Evolutionary conservation across 2,888 invertebrate genomes (phyloP), one percentile per base, ranked within the genome.

Genomic region (Polydrusus tereticollis): DNA sequence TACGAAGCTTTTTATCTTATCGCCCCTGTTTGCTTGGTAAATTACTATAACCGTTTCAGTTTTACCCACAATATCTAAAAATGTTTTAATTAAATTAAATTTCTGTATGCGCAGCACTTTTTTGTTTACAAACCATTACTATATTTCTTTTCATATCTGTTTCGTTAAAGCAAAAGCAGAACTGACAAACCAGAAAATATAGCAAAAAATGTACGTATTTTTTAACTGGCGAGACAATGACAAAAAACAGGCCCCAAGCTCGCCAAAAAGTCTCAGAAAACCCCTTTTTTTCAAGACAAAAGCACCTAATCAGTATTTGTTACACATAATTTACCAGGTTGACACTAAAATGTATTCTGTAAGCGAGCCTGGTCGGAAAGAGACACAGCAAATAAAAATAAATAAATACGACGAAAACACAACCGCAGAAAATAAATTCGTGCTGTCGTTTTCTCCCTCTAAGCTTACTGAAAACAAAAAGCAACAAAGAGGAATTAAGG

Each of bases 261-360:
- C 23, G 18, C n/a, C 43, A 2, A 12, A 26, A 59, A 43, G 18
- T 38, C 23, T 7, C 59, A 20, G 36, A 14, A 33, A 66, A 57
- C 33, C 36, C 12, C 41, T 66, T 67, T 57, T 43, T 66, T 43
- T 67, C 8, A 26, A 58, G 69, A 70, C 64, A 70, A 70, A 64
- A 58, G 41, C 29, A 70, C 52, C 70, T 65, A 70, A 70, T 70
- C 70, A 70, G 58, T 64, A 70, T 70, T 70, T 70, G 59, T 64
- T 58, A 70, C 70, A 65, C 64, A 70, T 65, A 70, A 64, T 70
- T 70, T 70, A 64, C 64, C 59, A 65, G 59, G 38, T 65, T 70
- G 57, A 52, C 70, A 65, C 64, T 58, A 59, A 58, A 65, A 64
- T 47, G 52, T 70, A 47, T 64, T 70, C 59, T 50, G 64, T 65